Percentiles rank a stretch among this genome's conserved stretches.
Conservation (phyloP, 2,888 invertebrate genomes). For the Anarsia innoxiella region DNA sequence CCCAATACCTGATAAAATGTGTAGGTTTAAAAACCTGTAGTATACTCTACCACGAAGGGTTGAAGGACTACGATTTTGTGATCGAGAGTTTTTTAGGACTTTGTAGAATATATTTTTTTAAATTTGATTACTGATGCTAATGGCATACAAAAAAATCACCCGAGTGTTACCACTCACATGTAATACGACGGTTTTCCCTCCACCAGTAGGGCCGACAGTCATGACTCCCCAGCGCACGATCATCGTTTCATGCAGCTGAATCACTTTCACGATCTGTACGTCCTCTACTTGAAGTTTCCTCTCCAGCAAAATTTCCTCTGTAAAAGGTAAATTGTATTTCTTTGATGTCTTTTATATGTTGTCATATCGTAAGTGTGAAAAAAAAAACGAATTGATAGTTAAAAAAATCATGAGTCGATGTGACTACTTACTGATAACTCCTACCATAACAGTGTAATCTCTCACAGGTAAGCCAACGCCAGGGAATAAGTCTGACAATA, state of each 20-base stretch:
- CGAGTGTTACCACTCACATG: constrained; percentile 76
- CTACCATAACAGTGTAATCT: constrained; percentile 85
- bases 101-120: too few species aligned
- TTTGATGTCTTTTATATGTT: too few species aligned
- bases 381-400: too few species aligned
- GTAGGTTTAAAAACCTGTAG: too few species aligned
- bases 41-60: too few species aligned
- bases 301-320: constrained; percentile 64
- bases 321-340: too few species aligned
- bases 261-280: constrained; percentile 82
- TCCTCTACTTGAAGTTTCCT: constrained; percentile 79
- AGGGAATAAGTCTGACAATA: constrained; percentile 92
- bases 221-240: constrained; percentile 94
- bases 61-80: too few species aligned
- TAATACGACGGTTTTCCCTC: constrained; percentile 87
- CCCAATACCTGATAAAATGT: constrained; percentile 77
- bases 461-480: constrained; percentile 85
- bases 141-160: too few species aligned
- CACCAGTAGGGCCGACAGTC: constrained; percentile 92
- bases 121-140: too few species aligned
- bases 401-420: too few species aligned
- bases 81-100: too few species aligned
- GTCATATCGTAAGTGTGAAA: too few species aligned
- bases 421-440: constrained; percentile 75
- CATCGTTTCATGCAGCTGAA: constrained; percentile 93